Conservation (phyloP, 2,888 invertebrate genomes). For the Aphidius colemani region DNA sequence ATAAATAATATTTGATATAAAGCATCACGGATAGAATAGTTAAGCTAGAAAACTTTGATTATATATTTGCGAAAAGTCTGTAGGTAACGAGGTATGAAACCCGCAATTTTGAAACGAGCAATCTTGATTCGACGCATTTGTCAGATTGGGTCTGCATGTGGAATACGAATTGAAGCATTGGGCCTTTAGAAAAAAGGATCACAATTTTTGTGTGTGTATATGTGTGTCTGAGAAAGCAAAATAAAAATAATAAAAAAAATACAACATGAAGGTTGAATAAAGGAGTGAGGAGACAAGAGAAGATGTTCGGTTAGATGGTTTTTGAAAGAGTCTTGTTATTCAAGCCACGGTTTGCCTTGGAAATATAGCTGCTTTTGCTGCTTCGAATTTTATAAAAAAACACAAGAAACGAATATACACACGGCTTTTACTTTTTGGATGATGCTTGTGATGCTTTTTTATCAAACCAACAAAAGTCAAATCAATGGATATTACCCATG, state of each 20-base stretch:
- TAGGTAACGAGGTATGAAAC: conserved; percentile 32
- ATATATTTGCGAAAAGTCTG: too few relatives aligned
- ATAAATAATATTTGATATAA: too few relatives aligned
- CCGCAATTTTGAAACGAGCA: conserved; percentile 41
- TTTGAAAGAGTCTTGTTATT: conserved; percentile 34
- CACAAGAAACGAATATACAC: too few relatives aligned
- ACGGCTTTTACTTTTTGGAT: too few relatives aligned
- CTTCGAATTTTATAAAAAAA: too few relatives aligned
- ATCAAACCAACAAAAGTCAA: too few relatives aligned
- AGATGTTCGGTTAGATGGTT: conserved; percentile 20
- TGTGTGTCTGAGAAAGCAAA: conserved; percentile 1
- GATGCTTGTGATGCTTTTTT: too few relatives aligned
- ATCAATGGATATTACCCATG: too few relatives aligned
- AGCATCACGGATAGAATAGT: too few relatives aligned
- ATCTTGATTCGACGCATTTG: conserved; percentile 44
- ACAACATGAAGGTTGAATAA: neutral
- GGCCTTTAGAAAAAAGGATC: conserved; percentile 8
- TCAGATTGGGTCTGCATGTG: conserved; percentile 39
- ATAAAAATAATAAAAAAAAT: neutral
- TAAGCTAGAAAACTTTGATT: too few relatives aligned
- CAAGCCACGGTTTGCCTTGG: conserved; percentile 30
- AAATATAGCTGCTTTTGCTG: too few relatives aligned
- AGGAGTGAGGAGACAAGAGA: neutral
- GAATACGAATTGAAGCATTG: conserved; percentile 41
- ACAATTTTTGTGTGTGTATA: too few relatives aligned